A percentile compares a stretch with the other conserved stretches of the same genome.
These are phyloP conservation scores for Scophthalmus maximus DNA, from an alignment of 2,113 vertebrate genomes.

Conservation along the genomic window DNA sequence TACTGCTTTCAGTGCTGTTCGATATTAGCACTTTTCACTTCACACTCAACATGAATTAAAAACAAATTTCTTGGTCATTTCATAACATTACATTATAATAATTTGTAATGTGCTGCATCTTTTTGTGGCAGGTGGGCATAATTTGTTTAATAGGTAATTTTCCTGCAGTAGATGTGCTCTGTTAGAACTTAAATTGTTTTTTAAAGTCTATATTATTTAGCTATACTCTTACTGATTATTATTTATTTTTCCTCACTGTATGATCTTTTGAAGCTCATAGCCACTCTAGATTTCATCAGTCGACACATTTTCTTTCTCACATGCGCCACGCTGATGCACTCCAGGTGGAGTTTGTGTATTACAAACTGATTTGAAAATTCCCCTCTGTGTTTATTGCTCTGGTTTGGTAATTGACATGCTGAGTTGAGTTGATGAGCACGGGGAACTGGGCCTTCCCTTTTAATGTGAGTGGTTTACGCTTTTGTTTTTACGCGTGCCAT, in stretches of 20 bases:
- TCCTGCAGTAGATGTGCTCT: not conserved
- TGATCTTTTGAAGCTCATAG: not conserved
- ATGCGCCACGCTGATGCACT: not conserved
- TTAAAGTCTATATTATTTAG: not conserved
- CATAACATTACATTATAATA: too few relatives aligned
- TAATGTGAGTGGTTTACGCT: conserved; percentile 6
- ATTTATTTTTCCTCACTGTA: not conserved
- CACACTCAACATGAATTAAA: too few relatives aligned
- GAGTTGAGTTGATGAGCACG: conserved; percentile 49
- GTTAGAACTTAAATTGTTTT: not conserved
- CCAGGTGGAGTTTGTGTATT: conserved; percentile 4
- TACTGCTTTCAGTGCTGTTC: not conserved
- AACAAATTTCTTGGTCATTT: too few relatives aligned
- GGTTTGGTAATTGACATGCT: conserved; percentile 33
- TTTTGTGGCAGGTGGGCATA: not conserved
- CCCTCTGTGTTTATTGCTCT: conserved; percentile 35
- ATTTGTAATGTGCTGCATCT: not conserved
- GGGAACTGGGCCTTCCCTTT: conserved; percentile 26
- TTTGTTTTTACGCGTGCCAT: conserved; percentile 9
- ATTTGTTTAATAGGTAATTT: not conserved
- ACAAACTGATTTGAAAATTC: conserved; percentile 20
- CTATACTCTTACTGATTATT: not conserved
- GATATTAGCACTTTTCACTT: too few relatives aligned
- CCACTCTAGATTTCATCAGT: not conserved
- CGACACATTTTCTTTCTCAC: not conserved